phyloP scores from a whole-genome alignment of 2,797 vertebrate species.

The Platyrinchus mystaceus region DNA sequence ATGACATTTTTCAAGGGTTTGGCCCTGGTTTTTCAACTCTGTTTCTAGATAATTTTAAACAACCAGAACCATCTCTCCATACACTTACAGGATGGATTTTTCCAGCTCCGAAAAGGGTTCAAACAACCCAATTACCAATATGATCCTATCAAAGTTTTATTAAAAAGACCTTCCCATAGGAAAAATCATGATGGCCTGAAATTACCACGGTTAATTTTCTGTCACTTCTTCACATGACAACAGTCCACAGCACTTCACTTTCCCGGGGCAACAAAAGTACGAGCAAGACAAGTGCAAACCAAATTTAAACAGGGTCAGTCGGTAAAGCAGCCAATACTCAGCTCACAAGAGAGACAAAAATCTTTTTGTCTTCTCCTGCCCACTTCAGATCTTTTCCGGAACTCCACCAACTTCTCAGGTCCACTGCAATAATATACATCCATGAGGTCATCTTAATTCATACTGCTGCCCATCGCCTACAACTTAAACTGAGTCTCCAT shows the following conservation, averaged over 20 bases:
- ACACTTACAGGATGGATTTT: background rate
- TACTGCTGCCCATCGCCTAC: conserved; percentile 26
- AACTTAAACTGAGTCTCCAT: conserved; percentile 40
- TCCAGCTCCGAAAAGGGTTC: background rate
- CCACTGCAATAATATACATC: conserved; percentile 23
- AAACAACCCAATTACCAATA: background rate
- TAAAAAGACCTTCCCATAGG: background rate
- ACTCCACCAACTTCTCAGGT: conserved; percentile 34
- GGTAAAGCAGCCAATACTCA: background rate
- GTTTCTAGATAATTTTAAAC: background rate
- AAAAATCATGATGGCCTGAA: background rate
- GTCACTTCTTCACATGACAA: background rate
- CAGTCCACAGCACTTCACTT: background rate
- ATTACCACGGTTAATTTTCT: background rate
- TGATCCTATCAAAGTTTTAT: background rate
- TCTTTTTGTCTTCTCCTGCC: conserved; percentile 60
- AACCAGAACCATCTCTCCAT: background rate
- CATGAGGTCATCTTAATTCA: conserved; percentile 32
- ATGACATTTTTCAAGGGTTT: background rate
- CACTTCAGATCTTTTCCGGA: conserved; percentile 53
- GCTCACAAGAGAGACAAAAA: conserved; percentile 35
- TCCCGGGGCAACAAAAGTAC: background rate
- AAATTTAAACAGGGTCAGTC: conserved; percentile 28
- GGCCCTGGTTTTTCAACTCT: background rate
- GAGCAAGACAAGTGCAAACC: conserved; percentile 11